These are phyloP conservation scores for Agonopterix alstromeriana DNA, from an alignment of 2,888 invertebrate genomes.

Conservation along the genomic window DNA sequence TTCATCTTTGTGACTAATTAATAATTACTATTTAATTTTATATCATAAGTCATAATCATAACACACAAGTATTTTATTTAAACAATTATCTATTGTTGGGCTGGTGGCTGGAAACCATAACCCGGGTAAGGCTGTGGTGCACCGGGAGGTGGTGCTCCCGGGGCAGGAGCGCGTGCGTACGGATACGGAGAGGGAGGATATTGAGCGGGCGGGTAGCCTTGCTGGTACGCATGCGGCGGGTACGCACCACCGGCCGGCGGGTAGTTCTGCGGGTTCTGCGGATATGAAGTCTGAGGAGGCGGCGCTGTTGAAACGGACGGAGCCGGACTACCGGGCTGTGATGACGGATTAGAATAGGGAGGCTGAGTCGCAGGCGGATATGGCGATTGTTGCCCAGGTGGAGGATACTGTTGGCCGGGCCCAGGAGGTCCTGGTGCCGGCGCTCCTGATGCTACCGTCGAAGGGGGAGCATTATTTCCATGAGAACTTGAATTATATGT, in stretches of 20 bases:
- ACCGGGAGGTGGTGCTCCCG: slow-evolving; percentile 82
- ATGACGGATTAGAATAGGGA: slow-evolving; percentile 73
- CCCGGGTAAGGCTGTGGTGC: slow-evolving; percentile 86
- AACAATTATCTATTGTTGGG: slow-evolving; percentile 69
- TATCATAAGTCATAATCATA: too few relatives aligned
- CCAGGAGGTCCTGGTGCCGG: slow-evolving; percentile 75
- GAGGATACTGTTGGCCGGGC: slow-evolving; percentile 74
- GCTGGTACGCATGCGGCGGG: slow-evolving; percentile 72
- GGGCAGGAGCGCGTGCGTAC: slow-evolving; percentile 77
- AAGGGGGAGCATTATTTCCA: slow-evolving; percentile 64
- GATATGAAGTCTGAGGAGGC: slow-evolving; percentile 75
- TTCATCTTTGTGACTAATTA: background rate
- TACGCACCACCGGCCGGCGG: slow-evolving; percentile 61
- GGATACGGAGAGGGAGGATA: slow-evolving; percentile 77
- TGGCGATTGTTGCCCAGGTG: slow-evolving; percentile 78
- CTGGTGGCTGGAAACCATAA: slow-evolving; percentile 88
- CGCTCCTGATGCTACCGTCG: slow-evolving; percentile 67
- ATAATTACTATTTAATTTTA: background rate
- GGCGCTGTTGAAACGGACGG: slow-evolving; percentile 72
- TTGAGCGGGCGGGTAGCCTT: slow-evolving; percentile 72
- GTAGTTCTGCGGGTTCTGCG: slow-evolving; percentile 71
- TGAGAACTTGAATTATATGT: slow-evolving; percentile 79
- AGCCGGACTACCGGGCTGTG: slow-evolving; percentile 71
- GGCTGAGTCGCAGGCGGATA: slow-evolving; percentile 80
- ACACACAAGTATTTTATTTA: too few relatives aligned